These are phyloP conservation scores for Rhyzopertha dominica DNA, from an alignment of 1,140 invertebrate species.

Conservation along the genomic window DNA sequence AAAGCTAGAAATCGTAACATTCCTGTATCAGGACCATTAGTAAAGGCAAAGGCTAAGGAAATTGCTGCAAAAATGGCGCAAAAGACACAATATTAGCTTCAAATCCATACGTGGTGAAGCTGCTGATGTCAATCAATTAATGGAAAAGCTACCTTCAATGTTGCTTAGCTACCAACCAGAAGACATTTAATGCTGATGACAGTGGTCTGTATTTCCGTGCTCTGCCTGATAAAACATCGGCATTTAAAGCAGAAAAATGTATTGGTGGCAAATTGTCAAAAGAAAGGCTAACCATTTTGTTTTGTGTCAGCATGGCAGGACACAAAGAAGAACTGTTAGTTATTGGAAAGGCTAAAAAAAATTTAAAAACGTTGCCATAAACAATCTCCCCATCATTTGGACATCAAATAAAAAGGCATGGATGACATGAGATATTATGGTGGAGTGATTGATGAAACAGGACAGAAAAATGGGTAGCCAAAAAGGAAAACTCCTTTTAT, in stretches of 20 bases:
- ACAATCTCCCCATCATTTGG: conserved; percentile 19
- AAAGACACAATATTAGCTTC: conserved; percentile 31
- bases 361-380: conserved; percentile 19
- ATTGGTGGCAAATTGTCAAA: conserved; percentile 44
- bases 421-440: conserved; percentile 26
- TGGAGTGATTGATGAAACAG: conserved; percentile 35
- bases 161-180: conserved; percentile 8
- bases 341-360: conserved; percentile 16
- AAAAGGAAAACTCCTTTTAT: conserved; percentile 44
- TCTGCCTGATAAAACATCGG: conserved; percentile 24
- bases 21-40: conserved; percentile 35
- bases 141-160: conserved; percentile 8
- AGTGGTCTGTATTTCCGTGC: conserved; percentile 20
- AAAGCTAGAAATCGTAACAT: conserved; percentile 37
- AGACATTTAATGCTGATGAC: conserved; percentile 25
- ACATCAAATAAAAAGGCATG: conserved; percentile 23
- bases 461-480: conserved; percentile 36
- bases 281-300: conserved; percentile 45
- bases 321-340: conserved; percentile 17
- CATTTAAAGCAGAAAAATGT: conserved; percentile 23
- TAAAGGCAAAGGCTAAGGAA: conserved; percentile 39
- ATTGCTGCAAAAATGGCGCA: conserved; percentile 40
- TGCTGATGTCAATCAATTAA: conserved; percentile 26
- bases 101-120: conserved; percentile 39
- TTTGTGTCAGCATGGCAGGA: conserved; percentile 39